These are phyloP conservation scores for Maconellicoccus hirsutus DNA, from an alignment of 1,140 invertebrate species.

Conservation along the genomic window DNA sequence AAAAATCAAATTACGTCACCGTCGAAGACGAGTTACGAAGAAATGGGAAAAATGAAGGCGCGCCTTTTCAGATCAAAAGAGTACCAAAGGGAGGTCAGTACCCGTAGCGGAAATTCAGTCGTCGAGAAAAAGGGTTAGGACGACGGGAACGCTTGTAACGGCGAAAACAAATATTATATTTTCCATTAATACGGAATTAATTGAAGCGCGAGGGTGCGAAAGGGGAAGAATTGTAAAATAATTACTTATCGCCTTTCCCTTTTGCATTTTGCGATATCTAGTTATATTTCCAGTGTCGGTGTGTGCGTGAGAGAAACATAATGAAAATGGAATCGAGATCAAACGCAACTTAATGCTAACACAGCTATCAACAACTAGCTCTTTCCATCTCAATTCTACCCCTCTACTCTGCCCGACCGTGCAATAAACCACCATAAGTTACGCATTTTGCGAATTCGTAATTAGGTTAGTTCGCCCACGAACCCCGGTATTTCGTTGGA, in stretches of 20 bases:
- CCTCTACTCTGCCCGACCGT: not conserved
- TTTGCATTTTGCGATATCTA: not conserved
- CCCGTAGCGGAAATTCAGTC: not conserved
- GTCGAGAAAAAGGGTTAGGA: not conserved
- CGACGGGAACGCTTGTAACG: not conserved
- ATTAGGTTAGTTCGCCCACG: conserved; percentile 12
- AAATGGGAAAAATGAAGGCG: not conserved
- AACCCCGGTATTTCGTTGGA: not conserved
- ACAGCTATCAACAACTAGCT: not conserved
- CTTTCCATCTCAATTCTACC: too few relatives aligned
- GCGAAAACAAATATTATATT: conserved; percentile 21
- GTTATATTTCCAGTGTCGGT: not conserved
- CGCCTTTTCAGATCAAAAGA: not conserved
- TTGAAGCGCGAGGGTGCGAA: conserved; percentile 12
- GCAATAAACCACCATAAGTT: conserved; percentile 17
- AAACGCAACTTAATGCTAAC: conserved; percentile 14
- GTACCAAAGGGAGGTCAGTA: conserved; percentile 12
- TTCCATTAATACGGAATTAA: conserved; percentile 22
- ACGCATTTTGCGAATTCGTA: conserved; percentile 14
- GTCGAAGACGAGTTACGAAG: not conserved
- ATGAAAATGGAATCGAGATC: conserved; percentile 21
- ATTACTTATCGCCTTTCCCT: conserved; percentile 21
- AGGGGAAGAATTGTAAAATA: conserved; percentile 15
- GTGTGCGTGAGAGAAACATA: not conserved
- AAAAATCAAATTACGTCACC: too few relatives aligned